These are phyloP conservation scores for Carabus problematicus DNA, from an alignment of 2,888 invertebrate genomes.

Conservation along the genomic window DNA sequence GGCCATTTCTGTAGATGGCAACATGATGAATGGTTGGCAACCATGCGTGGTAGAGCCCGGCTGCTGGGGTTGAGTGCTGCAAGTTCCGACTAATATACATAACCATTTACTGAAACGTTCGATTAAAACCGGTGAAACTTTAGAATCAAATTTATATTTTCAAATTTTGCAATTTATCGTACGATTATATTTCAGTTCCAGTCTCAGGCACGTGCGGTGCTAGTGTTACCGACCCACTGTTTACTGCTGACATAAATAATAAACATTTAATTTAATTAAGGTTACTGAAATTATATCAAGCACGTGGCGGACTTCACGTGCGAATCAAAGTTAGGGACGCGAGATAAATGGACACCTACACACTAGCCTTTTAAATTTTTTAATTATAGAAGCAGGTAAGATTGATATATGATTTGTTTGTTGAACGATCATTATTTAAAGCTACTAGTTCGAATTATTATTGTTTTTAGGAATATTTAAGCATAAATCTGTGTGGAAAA, in stretches of 20 bases:
- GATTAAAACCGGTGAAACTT: neutral
- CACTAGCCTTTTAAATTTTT: too few species aligned
- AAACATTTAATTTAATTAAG: conserved; percentile 6
- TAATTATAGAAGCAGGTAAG: too few species aligned
- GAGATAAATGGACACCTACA: too few species aligned
- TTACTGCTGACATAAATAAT: conserved; percentile 25
- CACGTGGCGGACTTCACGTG: conserved; percentile 2
- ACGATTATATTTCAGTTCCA: neutral
- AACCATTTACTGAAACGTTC: too few species aligned
- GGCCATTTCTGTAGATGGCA: conserved; percentile 29
- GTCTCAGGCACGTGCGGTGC: conserved; percentile 9
- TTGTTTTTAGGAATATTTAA: too few species aligned
- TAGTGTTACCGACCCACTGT: conserved; percentile 3
- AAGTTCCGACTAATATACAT: too few species aligned
- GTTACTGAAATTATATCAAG: conserved; percentile 1
- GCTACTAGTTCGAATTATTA: too few species aligned
- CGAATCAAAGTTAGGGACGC: neutral
- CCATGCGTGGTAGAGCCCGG: too few species aligned
- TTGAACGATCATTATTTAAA: too few species aligned
- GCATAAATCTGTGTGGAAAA: too few species aligned
- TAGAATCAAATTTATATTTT: neutral
- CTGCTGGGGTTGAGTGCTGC: too few species aligned
- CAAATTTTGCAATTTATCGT: conserved; percentile 11
- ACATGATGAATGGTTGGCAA: conserved; percentile 29
- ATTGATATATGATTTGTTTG: too few species aligned